Evolutionary conservation across 64 coral and sea anemone genomes (phyloP).

Genomic region (Porites australiensis): DNA sequence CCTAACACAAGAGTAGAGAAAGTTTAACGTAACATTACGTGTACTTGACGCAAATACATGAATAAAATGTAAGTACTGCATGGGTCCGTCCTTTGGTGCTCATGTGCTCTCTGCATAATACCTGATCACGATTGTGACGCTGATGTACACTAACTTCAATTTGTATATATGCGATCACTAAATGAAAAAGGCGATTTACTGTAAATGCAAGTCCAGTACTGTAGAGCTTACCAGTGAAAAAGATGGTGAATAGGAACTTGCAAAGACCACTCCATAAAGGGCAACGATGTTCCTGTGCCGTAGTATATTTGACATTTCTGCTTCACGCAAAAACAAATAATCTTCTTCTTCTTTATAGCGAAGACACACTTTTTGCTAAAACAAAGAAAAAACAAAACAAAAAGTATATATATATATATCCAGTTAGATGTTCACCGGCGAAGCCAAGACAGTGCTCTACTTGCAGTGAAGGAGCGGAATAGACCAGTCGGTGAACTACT

Average conservation of each 20-base stretch:
- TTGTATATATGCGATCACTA: no score
- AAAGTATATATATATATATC: no score
- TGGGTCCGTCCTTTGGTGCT: no score
- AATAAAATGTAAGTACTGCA: no score
- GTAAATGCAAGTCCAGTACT: no score
- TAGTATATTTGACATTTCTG: constrained; percentile 48
- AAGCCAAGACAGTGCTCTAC: no score
- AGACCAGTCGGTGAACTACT: no score
- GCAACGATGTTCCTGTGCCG: constrained; percentile 71
- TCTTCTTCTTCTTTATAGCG: not conserved
- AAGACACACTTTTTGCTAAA: constrained; percentile 71
- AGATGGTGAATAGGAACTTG: constrained; percentile 61
- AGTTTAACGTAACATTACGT: not conserved
- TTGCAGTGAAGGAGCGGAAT: no score
- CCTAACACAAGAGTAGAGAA: not conserved
- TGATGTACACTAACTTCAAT: no score
- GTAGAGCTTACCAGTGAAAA: constrained; percentile 57
- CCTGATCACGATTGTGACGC: no score
- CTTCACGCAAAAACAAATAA: constrained; percentile 55
- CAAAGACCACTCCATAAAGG: constrained; percentile 67
- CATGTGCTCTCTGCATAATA: no score
- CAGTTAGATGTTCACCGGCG: not conserved
- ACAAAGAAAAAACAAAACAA: not conserved
- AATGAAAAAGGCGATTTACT: not conserved
- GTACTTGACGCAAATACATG: no score